Conservation (phyloP, 2,888 invertebrate genomes). For the Napeogenes sylphis region DNA sequence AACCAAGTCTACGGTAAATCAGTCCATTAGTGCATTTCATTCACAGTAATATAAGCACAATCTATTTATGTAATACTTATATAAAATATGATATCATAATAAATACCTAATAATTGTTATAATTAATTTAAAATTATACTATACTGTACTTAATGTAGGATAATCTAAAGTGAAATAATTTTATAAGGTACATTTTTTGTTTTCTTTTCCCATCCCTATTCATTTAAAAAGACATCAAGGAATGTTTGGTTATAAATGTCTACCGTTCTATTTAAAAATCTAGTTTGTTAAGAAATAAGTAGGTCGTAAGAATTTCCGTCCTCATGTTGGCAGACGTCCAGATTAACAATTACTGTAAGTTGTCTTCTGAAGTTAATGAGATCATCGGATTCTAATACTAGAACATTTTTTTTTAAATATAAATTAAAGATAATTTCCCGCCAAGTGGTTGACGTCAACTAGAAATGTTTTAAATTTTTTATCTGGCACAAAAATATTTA, state of each 20-base stretch:
- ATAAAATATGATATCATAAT: slow-evolving; percentile 64
- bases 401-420: not conserved
- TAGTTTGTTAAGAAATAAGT: slow-evolving; percentile 50
- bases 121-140: slow-evolving; percentile 68
- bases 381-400: slow-evolving; percentile 18
- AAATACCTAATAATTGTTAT: slow-evolving; percentile 73
- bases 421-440: not conserved
- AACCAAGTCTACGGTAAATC: slow-evolving; percentile 44
- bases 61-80: slow-evolving; percentile 59
- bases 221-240: slow-evolving; percentile 1
- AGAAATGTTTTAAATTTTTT: too few species aligned
- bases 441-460: too few species aligned
- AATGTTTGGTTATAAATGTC: slow-evolving; percentile 19
- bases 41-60: slow-evolving; percentile 72
- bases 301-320: slow-evolving; percentile 45
- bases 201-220: slow-evolving; percentile 34
- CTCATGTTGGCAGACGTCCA: slow-evolving; percentile 43
- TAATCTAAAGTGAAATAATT: slow-evolving; percentile 72
- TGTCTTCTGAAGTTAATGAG: slow-evolving; percentile 32
- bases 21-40: slow-evolving; percentile 75
- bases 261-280: slow-evolving; percentile 28
- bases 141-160: slow-evolving; percentile 71
- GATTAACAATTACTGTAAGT: slow-evolving; percentile 29
- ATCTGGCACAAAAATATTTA: too few species aligned
- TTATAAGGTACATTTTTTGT: slow-evolving; percentile 58